These are phyloP conservation scores for Spilogale gracilis DNA, from an alignment of 2,113 vertebrate species.

Conservation along the genomic window DNA sequence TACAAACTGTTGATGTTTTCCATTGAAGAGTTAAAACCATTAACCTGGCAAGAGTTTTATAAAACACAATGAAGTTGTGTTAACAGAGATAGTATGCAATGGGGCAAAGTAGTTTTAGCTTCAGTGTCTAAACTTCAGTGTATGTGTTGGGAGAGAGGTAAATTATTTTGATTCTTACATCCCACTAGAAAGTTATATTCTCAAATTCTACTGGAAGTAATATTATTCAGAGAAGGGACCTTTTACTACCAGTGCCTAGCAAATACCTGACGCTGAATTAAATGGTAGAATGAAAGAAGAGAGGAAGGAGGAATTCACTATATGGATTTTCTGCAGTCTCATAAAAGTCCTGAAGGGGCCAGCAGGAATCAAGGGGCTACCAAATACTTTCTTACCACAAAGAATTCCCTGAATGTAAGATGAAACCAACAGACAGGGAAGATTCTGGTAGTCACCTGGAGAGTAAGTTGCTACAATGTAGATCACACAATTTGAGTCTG, in stretches of 20 bases:
- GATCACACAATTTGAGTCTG: background rate
- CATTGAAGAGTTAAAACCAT: background rate
- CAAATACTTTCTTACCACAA: background rate
- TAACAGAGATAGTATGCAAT: background rate
- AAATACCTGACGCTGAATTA: background rate
- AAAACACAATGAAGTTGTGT: slow-evolving; percentile 18
- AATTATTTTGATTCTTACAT: slow-evolving; percentile 14
- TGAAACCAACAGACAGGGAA: background rate
- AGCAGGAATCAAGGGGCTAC: background rate
- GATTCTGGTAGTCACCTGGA: background rate
- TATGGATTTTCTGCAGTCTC: background rate
- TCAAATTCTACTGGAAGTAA: background rate
- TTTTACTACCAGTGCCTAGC: background rate
- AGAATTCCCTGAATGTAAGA: background rate
- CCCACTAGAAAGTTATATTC: background rate
- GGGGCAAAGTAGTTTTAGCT: background rate
- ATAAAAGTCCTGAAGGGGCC: background rate
- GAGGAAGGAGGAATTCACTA: background rate
- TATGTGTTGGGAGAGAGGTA: background rate
- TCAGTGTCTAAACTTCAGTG: background rate
- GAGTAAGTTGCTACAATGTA: background rate
- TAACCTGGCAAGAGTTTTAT: background rate
- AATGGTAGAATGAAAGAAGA: background rate
- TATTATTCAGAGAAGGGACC: background rate
- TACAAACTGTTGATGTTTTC: background rate